These are phyloP conservation scores for Gryon sp. DNA, from an alignment of 1,140 invertebrate species.

Conservation along the genomic window DNA sequence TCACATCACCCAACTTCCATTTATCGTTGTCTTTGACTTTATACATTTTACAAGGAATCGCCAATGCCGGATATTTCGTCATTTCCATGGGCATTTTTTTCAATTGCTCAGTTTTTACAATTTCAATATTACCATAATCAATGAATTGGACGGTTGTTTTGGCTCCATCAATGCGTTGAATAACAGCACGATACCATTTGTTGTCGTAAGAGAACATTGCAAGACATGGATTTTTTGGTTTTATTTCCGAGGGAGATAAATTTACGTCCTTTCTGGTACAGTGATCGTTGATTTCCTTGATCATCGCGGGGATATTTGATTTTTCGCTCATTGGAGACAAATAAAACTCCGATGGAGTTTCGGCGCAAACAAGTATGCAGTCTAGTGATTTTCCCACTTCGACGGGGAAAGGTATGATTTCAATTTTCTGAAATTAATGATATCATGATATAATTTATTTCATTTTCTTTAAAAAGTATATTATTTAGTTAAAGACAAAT, in stretches of 20 bases:
- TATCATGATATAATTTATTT: too few species aligned
- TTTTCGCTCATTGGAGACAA: slow-evolving; percentile 75
- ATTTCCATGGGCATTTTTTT: slow-evolving; percentile 71
- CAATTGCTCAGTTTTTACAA: slow-evolving; percentile 66
- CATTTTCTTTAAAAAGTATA: too few species aligned
- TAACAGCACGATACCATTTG: slow-evolving; percentile 80
- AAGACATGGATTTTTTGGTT: slow-evolving; percentile 71
- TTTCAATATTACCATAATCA: slow-evolving; percentile 80
- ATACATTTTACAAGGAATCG: slow-evolving; percentile 73
- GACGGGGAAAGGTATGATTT: slow-evolving; percentile 68
- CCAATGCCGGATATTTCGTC: slow-evolving; percentile 70
- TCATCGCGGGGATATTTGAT: slow-evolving; percentile 72
- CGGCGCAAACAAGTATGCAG: slow-evolving; percentile 69
- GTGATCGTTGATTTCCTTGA: slow-evolving; percentile 69
- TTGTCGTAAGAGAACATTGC: slow-evolving; percentile 80
- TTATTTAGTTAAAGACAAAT: too few species aligned
- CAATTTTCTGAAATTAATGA: too few species aligned
- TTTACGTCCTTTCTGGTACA: slow-evolving; percentile 68
- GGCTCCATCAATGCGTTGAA: slow-evolving; percentile 72
- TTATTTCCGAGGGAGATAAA: slow-evolving; percentile 55
- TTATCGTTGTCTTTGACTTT: slow-evolving; percentile 48
- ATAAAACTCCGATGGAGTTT: slow-evolving; percentile 77
- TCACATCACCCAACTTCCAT: slow-evolving; percentile 60
- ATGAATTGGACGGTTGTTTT: slow-evolving; percentile 78
- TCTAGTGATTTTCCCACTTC: slow-evolving; percentile 64